Conservation (phyloP, 2,797 vertebrate genomes). For the Philypnodon macrostomus region DNA sequence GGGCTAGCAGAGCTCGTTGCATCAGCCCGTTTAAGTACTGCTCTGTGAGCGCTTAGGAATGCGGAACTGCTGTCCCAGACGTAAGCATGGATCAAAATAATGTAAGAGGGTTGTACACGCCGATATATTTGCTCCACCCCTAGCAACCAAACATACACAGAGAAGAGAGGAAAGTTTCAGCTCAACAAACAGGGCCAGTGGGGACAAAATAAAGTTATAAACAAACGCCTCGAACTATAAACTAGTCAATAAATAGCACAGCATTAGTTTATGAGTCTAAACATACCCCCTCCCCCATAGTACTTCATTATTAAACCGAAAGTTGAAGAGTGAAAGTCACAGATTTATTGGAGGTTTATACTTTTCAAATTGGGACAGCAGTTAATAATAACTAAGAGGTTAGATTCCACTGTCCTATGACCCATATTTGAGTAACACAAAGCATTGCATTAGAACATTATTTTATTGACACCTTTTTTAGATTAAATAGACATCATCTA, state of each 20-base stretch:
- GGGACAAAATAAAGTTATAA: conserved; percentile 8
- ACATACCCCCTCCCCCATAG: conserved; percentile 9
- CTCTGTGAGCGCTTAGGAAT: conserved; percentile 85
- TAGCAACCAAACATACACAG: conserved; percentile 72
- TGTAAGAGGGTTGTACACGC: conserved; percentile 49
- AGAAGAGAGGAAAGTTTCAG: conserved; percentile 54
- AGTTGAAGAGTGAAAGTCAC: neutral
- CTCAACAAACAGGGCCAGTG: conserved; percentile 2
- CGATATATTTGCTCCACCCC: conserved; percentile 62
- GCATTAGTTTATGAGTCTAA: conserved; percentile 16
- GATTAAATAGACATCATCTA: too few species aligned
- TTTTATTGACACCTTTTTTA: too few species aligned
- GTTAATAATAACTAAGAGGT: too few species aligned
- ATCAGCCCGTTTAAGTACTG: conserved; percentile 91
- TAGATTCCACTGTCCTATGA: too few species aligned
- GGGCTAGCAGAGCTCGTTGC: conserved; percentile 81
- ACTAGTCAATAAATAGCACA: conserved; percentile 18
- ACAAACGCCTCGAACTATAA: conserved; percentile 18
- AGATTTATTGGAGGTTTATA: neutral
- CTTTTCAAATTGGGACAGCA: too few species aligned
- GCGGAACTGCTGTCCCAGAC: conserved; percentile 88
- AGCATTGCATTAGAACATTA: too few species aligned
- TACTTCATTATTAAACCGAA: neutral
- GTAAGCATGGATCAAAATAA: conserved; percentile 80
- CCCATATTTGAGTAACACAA: too few species aligned